Evolutionary conservation across 2,797 vertebrate species (phyloP).

Genomic region (Trachurus trachurus): DNA sequence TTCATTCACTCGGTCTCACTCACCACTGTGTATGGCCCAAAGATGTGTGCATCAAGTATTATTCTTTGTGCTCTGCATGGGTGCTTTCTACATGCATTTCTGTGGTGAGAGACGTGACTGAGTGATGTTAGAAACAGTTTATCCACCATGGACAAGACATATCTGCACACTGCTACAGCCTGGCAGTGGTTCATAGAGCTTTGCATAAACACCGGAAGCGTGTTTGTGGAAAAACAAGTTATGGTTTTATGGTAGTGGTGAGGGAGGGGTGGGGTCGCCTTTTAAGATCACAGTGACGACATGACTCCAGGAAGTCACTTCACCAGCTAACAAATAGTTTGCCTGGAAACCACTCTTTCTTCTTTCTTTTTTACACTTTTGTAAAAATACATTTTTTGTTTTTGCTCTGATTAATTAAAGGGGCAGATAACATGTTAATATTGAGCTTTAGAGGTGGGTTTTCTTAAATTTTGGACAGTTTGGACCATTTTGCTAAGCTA

Average conservation of each 20-base stretch:
- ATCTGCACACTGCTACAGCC: slow-evolving; percentile 22
- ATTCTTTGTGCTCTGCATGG: slow-evolving; percentile 63
- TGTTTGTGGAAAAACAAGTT: slow-evolving; percentile 19
- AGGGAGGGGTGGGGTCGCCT: not conserved
- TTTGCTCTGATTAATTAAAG: not conserved
- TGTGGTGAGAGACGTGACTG: slow-evolving; percentile 46
- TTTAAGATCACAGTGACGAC: not conserved
- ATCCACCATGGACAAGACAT: slow-evolving; percentile 9
- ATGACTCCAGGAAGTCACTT: slow-evolving; percentile 31
- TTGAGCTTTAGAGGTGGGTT: no score
- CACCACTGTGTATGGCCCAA: slow-evolving; percentile 56
- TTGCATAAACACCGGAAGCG: slow-evolving; percentile 15
- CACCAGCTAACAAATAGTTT: slow-evolving; percentile 24
- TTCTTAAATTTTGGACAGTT: no score
- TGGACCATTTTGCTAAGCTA: no score
- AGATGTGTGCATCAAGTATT: slow-evolving; percentile 52
- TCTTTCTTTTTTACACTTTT: not conserved
- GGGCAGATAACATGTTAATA: not conserved
- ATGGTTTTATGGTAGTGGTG: no score
- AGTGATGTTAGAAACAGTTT: slow-evolving; percentile 37
- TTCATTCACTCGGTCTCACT: slow-evolving; percentile 67
- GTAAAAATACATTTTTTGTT: not conserved
- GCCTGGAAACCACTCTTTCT: not conserved
- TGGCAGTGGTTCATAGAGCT: slow-evolving; percentile 10
- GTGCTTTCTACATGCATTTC: slow-evolving; percentile 52